Percentiles rank a stretch among this genome's conserved stretches.
Evolutionary conservation across 2,888 invertebrate genomes (phyloP).

Genomic region (Acanthosepion esculentum): DNA sequence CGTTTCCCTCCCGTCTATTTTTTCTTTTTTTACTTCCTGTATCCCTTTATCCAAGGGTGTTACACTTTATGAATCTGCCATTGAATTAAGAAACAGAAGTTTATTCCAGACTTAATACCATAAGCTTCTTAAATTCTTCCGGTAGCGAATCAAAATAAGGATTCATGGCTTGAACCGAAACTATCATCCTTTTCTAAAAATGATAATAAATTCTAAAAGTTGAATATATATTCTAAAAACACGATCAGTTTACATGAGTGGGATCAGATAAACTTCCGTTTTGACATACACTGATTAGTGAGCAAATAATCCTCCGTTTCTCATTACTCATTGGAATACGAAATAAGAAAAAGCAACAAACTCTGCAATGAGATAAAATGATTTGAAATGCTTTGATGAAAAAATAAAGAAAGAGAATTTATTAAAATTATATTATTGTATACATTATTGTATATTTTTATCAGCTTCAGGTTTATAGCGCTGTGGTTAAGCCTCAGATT

Average conservation of each 20-base stretch:
- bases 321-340: not conserved
- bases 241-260: not conserved
- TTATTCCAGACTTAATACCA: not conserved
- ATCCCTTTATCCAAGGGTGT: not conserved
- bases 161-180: not conserved
- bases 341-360: not conserved
- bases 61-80: not conserved
- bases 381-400: not conserved
- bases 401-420: not conserved
- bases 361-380: not conserved
- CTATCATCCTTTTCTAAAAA: not conserved
- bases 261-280: not conserved
- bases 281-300: not conserved
- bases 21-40: no score
- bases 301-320: not conserved
- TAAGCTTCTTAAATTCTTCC: not conserved
- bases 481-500: not conserved
- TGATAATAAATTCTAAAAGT: not conserved
- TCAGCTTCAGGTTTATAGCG: not conserved
- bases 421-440: not conserved
- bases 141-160: not conserved
- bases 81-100: not conserved
- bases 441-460: not conserved
- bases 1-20: no score
- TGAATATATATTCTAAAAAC: not conserved